Evolutionary conservation across 2,797 vertebrate genomes (phyloP).

Genomic region (Acanthornis magna): DNA sequence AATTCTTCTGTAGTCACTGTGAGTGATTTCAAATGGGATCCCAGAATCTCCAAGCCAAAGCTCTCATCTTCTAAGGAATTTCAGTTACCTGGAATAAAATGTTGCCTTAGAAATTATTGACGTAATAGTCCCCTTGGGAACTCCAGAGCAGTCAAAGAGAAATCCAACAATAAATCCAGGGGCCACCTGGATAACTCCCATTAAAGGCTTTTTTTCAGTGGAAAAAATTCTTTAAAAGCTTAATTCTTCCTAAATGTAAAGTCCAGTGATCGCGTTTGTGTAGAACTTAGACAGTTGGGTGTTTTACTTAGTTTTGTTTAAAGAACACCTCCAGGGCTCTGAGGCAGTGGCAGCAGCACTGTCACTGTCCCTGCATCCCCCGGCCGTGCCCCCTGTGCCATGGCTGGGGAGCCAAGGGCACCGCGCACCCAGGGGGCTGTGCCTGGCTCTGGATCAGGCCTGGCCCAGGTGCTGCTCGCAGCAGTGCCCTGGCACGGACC

Average conservation of each 20-base stretch:
- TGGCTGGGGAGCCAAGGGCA: not conserved
- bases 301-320: slow-evolving; percentile 50
- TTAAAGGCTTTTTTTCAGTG: slow-evolving; percentile 68
- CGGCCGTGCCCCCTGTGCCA: not conserved
- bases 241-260: slow-evolving; percentile 76
- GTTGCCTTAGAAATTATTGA: slow-evolving; percentile 78
- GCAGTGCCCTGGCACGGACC: not conserved
- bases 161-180: slow-evolving; percentile 78
- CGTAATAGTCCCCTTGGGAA: slow-evolving; percentile 74
- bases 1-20: slow-evolving; percentile 30
- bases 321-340: slow-evolving; percentile 47
- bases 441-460: not conserved
- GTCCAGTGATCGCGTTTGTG: slow-evolving; percentile 58
- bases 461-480: not conserved
- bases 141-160: slow-evolving; percentile 72
- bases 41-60: slow-evolving; percentile 65
- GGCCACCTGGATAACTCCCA: slow-evolving; percentile 75
- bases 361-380: not conserved
- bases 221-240: slow-evolving; percentile 72
- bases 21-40: slow-evolving; percentile 65
- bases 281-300: slow-evolving; percentile 32
- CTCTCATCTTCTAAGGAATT: slow-evolving; percentile 75
- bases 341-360: not conserved
- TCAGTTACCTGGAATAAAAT: slow-evolving; percentile 77
- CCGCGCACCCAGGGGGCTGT: not conserved